phyloP scores from a whole-genome alignment of 2,888 invertebrate genomes.

The Noctua comes region DNA sequence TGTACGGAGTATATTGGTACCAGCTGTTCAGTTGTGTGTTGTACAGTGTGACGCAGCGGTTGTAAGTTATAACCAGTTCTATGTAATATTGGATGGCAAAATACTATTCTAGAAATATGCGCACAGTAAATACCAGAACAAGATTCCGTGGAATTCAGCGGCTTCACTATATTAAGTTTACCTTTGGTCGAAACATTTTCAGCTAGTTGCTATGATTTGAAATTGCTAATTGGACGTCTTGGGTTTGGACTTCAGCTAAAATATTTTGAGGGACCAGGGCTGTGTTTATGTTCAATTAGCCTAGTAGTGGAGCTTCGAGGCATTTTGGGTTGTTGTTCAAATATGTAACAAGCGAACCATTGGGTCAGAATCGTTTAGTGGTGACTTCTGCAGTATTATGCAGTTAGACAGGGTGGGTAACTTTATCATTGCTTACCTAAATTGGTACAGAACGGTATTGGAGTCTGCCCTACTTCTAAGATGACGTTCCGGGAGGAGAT shows the following conservation, averaged over 20 bases:
- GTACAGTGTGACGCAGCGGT: not conserved
- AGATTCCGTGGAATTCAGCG: not conserved
- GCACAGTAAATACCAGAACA: not conserved
- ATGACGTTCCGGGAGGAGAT: slow-evolving; percentile 23
- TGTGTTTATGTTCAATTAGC: slow-evolving; percentile 30
- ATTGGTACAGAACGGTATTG: slow-evolving; percentile 15
- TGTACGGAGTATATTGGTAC: not conserved
- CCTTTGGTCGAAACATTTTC: slow-evolving; percentile 3
- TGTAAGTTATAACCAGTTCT: not conserved
- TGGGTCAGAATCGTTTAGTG: slow-evolving; percentile 16
- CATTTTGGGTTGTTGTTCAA: slow-evolving; percentile 17
- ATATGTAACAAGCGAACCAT: slow-evolving; percentile 16
- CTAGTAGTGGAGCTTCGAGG: slow-evolving; percentile 9
- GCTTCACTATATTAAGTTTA: not conserved
- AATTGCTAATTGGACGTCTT: slow-evolving; percentile 13
- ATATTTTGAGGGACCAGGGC: not conserved
- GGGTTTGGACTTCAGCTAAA: not conserved
- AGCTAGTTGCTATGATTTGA: slow-evolving; percentile 12
- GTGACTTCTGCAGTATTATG: not conserved
- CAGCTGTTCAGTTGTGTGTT: slow-evolving; percentile 6
- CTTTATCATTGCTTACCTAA: not conserved
- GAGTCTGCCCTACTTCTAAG: slow-evolving; percentile 32
- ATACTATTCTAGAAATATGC: not conserved
- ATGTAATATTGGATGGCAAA: not conserved
- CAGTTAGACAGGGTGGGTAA: not conserved